A percentile compares a stretch with the other conserved stretches of the same genome.
phyloP scores from a whole-genome alignment of 2,113 vertebrate species.

The Bettongia penicillata region DNA sequence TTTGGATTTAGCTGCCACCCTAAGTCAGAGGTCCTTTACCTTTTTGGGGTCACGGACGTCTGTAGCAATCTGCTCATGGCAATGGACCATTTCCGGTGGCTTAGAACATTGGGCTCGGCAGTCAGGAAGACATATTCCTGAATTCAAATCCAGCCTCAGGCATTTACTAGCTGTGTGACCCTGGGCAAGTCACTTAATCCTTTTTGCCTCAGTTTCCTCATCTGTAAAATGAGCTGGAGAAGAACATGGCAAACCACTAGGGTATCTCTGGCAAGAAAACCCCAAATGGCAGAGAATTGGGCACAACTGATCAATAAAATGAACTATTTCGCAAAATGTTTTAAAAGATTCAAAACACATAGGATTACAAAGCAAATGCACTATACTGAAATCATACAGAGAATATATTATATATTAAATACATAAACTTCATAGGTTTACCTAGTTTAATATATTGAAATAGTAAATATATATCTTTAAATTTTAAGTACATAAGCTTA shows the following conservation, averaged over 20 bases:
- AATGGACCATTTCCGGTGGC: too few relatives aligned
- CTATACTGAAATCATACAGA: background rate
- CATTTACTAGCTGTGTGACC: background rate
- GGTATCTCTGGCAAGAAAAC: background rate
- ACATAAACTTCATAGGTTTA: background rate
- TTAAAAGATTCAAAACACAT: too few relatives aligned
- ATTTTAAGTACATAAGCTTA: background rate
- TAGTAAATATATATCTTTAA: background rate
- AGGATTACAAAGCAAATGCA: too few relatives aligned
- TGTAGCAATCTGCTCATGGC: too few relatives aligned
- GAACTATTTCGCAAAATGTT: background rate
- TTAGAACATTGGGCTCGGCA: background rate
- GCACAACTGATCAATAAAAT: background rate
- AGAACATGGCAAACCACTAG: background rate
- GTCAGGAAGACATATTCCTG: background rate
- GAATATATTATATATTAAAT: background rate
- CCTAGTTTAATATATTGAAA: background rate
- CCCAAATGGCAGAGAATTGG: background rate
- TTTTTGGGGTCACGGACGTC: too few relatives aligned
- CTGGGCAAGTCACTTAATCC: background rate
- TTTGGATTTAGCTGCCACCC: too few relatives aligned
- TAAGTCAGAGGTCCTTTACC: too few relatives aligned
- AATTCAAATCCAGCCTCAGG: background rate
- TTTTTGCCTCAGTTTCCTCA: background rate
- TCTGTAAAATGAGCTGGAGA: background rate